Conservation (phyloP, 1,140 invertebrate genomes). For the Pollicipes pollicipes region DNA sequence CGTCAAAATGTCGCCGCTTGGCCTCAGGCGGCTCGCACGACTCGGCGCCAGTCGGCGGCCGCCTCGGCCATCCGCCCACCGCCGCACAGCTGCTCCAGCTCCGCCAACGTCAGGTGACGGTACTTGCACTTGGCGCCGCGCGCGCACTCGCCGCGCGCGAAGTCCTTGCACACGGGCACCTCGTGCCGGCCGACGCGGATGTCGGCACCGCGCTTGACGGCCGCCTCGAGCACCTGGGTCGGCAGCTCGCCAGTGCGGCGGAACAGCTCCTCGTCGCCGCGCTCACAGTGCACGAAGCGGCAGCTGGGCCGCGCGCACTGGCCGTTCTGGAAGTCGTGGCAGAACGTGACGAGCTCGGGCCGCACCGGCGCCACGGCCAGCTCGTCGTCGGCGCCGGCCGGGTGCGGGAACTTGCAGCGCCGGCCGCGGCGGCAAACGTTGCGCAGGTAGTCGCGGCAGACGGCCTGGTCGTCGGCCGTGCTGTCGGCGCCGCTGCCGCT, state of each 20-base stretch:
- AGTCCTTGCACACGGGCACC: conserved; percentile 55
- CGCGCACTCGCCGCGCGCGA: conserved; percentile 48
- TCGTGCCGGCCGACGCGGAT: conserved; percentile 22
- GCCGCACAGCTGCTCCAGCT: conserved; percentile 18
- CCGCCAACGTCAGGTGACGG: conserved; percentile 30
- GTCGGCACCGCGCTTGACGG: conserved; percentile 9
- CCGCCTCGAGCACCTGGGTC: conserved; percentile 30
- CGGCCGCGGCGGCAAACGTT: conserved; percentile 55
- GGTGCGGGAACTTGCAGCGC: conserved; percentile 54
- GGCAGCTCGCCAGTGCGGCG: conserved; percentile 46
- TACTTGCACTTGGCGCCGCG: conserved; percentile 35
- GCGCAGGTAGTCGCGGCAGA: conserved; percentile 38
- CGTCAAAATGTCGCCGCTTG: conserved; percentile 2
- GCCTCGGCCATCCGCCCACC: neutral
- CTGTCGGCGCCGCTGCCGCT: neutral
- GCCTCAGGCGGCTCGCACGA: neutral
- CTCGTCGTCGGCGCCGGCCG: conserved; percentile 17
- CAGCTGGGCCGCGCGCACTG: conserved; percentile 42
- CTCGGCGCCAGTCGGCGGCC: too few relatives aligned
- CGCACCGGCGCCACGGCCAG: conserved; percentile 13
- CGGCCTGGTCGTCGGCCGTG: neutral
- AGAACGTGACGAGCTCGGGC: conserved; percentile 43
- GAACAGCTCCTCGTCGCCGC: conserved; percentile 57
- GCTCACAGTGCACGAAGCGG: conserved; percentile 57
- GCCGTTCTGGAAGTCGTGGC: conserved; percentile 66